These are phyloP conservation scores for Hirtodrosophila confusa DNA, from an alignment of 2,888 invertebrate genomes.

Conservation along the genomic window DNA sequence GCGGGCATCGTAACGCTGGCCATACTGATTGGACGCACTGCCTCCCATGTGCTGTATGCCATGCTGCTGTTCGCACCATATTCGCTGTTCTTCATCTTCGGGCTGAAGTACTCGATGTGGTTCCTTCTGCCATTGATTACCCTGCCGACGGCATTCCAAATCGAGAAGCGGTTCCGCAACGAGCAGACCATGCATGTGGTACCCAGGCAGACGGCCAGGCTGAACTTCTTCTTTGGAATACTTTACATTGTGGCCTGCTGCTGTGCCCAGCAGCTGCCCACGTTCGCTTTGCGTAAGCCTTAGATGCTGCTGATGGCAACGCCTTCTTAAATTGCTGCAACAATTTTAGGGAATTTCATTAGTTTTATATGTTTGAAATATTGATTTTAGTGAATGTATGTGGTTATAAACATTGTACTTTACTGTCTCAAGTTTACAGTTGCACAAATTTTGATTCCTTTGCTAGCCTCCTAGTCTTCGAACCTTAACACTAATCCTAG, in stretches of 20 bases:
- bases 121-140: constrained; percentile 95
- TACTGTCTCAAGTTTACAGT: constrained; percentile 45
- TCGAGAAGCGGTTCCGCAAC: constrained; percentile 94
- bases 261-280: constrained; percentile 87
- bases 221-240: constrained; percentile 96
- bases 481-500: constrained; percentile 41
- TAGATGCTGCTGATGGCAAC: constrained; percentile 44
- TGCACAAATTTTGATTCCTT: constrained; percentile 51
- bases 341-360: constrained; percentile 70
- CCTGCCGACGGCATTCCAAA: constrained; percentile 93
- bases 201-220: constrained; percentile 94
- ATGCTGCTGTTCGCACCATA: constrained; percentile 96
- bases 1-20: constrained; percentile 97
- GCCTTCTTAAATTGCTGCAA: constrained; percentile 51
- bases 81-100: constrained; percentile 93
- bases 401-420: constrained; percentile 38
- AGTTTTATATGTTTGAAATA: constrained; percentile 35
- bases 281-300: constrained; percentile 75
- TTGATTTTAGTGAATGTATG: constrained; percentile 42
- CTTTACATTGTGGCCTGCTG: constrained; percentile 94
- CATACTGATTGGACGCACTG: constrained; percentile 95
- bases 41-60: constrained; percentile 95
- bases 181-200: constrained; percentile 91
- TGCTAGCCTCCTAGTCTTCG: constrained; percentile 53
- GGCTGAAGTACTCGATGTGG: constrained; percentile 93